Conservation (phyloP, 2,888 invertebrate species). For the Protophormia terraenovae region DNA sequence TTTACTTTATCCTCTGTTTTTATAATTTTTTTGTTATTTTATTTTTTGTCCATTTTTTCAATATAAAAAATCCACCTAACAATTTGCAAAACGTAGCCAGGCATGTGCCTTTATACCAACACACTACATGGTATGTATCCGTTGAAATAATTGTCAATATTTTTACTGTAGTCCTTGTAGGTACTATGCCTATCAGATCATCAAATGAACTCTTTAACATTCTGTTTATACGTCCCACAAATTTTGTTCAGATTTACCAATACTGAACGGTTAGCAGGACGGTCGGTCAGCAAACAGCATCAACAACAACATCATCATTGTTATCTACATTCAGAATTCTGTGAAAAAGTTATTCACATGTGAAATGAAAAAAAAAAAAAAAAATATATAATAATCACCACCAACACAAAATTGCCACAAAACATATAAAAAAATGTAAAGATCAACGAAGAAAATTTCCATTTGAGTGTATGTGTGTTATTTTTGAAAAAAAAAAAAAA, state of each 20-base stretch:
- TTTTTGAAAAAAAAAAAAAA: conserved; percentile 53
- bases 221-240: conserved; percentile 24
- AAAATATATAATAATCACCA: conserved; percentile 70
- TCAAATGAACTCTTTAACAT: background rate
- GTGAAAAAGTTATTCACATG: conserved; percentile 77
- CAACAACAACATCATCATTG: background rate
- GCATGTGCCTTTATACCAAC: background rate
- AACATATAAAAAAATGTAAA: conserved; percentile 14
- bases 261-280: background rate
- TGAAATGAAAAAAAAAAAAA: conserved; percentile 76
- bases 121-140: background rate
- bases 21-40: background rate
- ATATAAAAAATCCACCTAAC: conserved; percentile 39
- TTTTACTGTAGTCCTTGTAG: background rate
- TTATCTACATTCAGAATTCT: conserved; percentile 34
- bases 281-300: conserved; percentile 8
- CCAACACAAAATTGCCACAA: conserved; percentile 71
- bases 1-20: conserved; percentile 1
- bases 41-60: too few relatives aligned
- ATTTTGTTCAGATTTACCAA: conserved; percentile 39
- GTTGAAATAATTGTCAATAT: conserved; percentile 27
- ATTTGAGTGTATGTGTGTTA: conserved; percentile 27
- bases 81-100: conserved; percentile 36
- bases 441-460: conserved; percentile 25
- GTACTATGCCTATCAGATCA: conserved; percentile 17